These are phyloP conservation scores for Falco punctatus DNA, from an alignment of 2,113 vertebrate genomes.

Conservation along the genomic window DNA sequence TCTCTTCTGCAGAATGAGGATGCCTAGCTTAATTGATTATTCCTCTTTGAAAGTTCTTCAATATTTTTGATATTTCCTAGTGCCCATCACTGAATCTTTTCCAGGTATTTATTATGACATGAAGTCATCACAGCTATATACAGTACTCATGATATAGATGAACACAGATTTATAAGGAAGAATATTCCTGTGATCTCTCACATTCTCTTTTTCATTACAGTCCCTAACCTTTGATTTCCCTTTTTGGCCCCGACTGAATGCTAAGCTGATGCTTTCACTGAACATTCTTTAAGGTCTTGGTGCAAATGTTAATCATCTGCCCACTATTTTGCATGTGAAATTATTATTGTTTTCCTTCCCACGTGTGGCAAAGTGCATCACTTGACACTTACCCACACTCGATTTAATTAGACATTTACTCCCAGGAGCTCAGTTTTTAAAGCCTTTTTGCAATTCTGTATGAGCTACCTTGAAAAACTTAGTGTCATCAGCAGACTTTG, in stretches of 20 bases:
- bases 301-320: not conserved
- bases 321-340: not conserved
- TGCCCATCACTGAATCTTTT: not conserved
- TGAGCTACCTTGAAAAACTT: not conserved
- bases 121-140: not conserved
- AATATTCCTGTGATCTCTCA: not conserved
- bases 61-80: not conserved
- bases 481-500: not conserved
- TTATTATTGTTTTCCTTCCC: not conserved
- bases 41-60: not conserved
- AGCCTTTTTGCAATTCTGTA: not conserved
- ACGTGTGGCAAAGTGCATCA: not conserved
- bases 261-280: not conserved
- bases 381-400: not conserved
- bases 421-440: not conserved
- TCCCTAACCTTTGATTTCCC: not conserved
- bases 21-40: not conserved
- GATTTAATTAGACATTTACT: not conserved
- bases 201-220: not conserved
- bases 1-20: not conserved
- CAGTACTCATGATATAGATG: not conserved
- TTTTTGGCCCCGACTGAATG: not conserved
- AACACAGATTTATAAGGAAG: not conserved
- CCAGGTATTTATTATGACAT: not conserved
- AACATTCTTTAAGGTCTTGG: not conserved